Base-by-base conservation (phyloP, 2,888 invertebrate genomes). In the Ectropis crepuscularia region DNA sequence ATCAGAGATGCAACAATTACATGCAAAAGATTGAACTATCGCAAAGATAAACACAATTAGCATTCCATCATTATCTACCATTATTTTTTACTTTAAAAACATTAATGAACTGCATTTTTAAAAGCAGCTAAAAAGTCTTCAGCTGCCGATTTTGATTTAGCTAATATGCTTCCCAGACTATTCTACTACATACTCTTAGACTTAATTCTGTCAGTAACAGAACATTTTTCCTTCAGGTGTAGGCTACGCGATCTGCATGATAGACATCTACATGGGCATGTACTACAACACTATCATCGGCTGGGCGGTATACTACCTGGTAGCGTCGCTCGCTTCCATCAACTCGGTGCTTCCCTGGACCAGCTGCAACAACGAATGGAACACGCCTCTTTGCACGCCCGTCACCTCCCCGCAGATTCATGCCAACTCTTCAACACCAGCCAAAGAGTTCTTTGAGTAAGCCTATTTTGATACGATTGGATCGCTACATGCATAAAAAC, bases 241-340 rank as follows among this genome's bases (percentile, higher is more conserved):
- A 57, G 99, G 99, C 58, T 98, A 98, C 92, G 98, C 98, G 8
- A 99, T 99, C 83, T 98, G 98, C 86, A 95, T 99, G 85, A 97
- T 99, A 78, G 98, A 98, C 90, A 95, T 98, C 83, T 99, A 98
- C 93, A 96, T 96, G 95, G 97, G 97, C 75, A 98, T 98, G 96
- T 98, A 98, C 93, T 99, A 99, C 94, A 99, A 99, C 92, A 98
- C 98, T 53, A 97, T 99, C 86, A 98, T 99, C 80, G 98, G 98
- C 51, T 98, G 98, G 98, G 98, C 98, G 49, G 96, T 98, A 58
- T 98, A 98, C 92, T 98, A 98, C 90, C 94, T 98, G 72, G 94
- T 97, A 75, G 96, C 96, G 10, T 97, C 97, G 41, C 95, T 97
- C 80, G 95, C 95, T 45, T 97, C 97, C 72, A 96, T 97, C 88